These are phyloP conservation scores for Drosophila carrolli DNA, from an alignment of 1,140 invertebrate genomes.

Conservation along the genomic window DNA sequence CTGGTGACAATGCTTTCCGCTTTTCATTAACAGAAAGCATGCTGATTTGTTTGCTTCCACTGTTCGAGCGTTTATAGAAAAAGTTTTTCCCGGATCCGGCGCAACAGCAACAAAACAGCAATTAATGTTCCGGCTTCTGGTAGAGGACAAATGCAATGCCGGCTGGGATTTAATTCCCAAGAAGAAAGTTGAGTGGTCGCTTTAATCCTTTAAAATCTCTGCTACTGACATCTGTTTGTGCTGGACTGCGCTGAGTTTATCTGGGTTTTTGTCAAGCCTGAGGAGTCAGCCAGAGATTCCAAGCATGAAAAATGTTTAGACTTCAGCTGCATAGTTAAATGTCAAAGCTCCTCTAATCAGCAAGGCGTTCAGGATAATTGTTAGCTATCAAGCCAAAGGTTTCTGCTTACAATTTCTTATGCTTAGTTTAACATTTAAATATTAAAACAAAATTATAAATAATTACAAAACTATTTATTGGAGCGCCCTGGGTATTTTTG, in stretches of 20 bases:
- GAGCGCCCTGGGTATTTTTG: not conserved
- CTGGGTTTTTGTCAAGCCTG: slow-evolving; percentile 7
- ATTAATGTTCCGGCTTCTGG: slow-evolving; percentile 29
- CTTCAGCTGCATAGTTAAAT: not conserved
- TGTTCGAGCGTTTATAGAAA: slow-evolving; percentile 44
- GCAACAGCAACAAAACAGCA: slow-evolving; percentile 30
- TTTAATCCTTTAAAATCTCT: slow-evolving; percentile 21
- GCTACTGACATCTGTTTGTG: slow-evolving; percentile 31
- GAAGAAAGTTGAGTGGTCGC: slow-evolving; percentile 30
- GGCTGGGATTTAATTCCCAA: slow-evolving; percentile 25
- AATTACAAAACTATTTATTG: not conserved
- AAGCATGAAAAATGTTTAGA: not conserved
- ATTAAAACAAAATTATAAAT: not conserved
- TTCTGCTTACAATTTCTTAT: too few relatives aligned
- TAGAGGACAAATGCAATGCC: slow-evolving; percentile 25
- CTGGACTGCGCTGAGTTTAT: slow-evolving; percentile 28
- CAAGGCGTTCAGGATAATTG: slow-evolving; percentile 9
- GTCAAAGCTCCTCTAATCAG: slow-evolving; percentile 16
- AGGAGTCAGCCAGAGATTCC: not conserved
- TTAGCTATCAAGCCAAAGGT: not conserved
- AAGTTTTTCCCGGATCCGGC: slow-evolving; percentile 22
- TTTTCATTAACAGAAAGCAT: slow-evolving; percentile 43
- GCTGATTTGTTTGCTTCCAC: slow-evolving; percentile 39
- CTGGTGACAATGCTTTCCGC: slow-evolving; percentile 13
- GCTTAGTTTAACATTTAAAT: too few relatives aligned